Evolutionary conservation across 2,888 invertebrate species (phyloP).

Genomic region (Amorpha juglandis): DNA sequence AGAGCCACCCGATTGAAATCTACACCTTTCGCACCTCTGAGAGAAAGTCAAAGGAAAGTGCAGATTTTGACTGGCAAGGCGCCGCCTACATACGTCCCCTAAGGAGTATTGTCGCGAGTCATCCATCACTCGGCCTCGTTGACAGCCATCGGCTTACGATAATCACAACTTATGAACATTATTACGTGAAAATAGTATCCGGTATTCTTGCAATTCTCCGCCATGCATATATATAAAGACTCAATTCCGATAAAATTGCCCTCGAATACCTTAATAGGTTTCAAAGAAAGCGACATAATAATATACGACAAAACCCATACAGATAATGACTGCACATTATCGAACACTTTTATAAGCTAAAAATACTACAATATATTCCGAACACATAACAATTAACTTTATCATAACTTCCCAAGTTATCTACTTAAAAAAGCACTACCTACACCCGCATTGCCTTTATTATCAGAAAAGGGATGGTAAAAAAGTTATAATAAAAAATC

Average conservation of each 20-base stretch:
- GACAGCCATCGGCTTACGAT: constrained; percentile 54
- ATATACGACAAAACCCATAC: background rate
- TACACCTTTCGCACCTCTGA: constrained; percentile 83
- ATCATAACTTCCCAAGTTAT: constrained; percentile 32
- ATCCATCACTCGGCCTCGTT: constrained; percentile 70
- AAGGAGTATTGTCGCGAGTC: constrained; percentile 77
- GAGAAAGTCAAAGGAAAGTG: constrained; percentile 84
- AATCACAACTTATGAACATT: constrained; percentile 68
- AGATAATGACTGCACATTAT: background rate
- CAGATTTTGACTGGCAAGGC: constrained; percentile 81
- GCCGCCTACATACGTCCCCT: constrained; percentile 79
- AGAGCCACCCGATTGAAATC: constrained; percentile 75
- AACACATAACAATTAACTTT: constrained; percentile 30
- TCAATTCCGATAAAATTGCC: background rate
- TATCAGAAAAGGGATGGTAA: constrained; percentile 28
- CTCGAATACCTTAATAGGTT: too few species aligned
- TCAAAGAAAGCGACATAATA: background rate
- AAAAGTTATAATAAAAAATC: background rate
- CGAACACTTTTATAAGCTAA: background rate
- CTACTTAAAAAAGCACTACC: constrained; percentile 34
- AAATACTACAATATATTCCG: background rate
- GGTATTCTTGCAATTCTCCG: constrained; percentile 18
- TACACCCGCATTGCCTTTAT: constrained; percentile 46
- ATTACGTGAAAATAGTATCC: constrained; percentile 41
- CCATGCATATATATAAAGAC: constrained; percentile 23